Percentiles rank a stretch among this genome's conserved stretches.
Conservation (phyloP, 2,888 invertebrate species). For the Cantharis flavilabris region DNA sequence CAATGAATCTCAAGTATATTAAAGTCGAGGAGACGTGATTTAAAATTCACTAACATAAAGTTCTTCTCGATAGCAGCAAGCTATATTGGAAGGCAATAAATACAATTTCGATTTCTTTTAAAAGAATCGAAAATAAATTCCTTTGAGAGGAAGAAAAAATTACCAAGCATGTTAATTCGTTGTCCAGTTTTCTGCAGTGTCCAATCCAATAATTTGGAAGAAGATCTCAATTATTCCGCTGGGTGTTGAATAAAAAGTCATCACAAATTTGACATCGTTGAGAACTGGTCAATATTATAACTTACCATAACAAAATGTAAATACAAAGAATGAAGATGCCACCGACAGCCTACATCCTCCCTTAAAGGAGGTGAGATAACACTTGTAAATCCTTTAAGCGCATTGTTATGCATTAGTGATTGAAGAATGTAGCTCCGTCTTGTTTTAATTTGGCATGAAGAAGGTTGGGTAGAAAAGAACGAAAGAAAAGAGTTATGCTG, state of each 20-base stretch:
- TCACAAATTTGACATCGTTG: background rate
- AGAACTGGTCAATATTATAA: conserved; percentile 14
- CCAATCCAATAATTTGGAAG: background rate
- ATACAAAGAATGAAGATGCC: conserved; percentile 30
- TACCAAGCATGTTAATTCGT: background rate
- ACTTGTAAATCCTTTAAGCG: conserved; percentile 22
- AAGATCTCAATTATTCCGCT: background rate
- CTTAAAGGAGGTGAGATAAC: conserved; percentile 31
- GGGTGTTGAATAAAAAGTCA: background rate
- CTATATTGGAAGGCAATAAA: background rate
- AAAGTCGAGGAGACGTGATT: conserved; percentile 13
- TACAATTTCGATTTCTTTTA: background rate
- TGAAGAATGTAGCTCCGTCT: conserved; percentile 4
- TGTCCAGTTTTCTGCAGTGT: no score
- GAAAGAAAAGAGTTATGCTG: background rate
- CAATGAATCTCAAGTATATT: conserved; percentile 17
- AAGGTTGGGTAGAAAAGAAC: conserved; percentile 10
- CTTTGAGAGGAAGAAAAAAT: background rate
- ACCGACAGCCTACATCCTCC: conserved; percentile 24
- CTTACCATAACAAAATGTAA: conserved; percentile 28
- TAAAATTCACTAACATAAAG: conserved; percentile 17
- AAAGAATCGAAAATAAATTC: background rate
- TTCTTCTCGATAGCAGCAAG: background rate
- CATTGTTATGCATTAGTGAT: conserved; percentile 19
- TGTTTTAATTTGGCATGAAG: conserved; percentile 5